Evolutionary conservation across 92 coral and sea anemone species (phyloP), one percentile per base, ranked within the genome.

Genomic region (Actinernus sp.): DNA sequence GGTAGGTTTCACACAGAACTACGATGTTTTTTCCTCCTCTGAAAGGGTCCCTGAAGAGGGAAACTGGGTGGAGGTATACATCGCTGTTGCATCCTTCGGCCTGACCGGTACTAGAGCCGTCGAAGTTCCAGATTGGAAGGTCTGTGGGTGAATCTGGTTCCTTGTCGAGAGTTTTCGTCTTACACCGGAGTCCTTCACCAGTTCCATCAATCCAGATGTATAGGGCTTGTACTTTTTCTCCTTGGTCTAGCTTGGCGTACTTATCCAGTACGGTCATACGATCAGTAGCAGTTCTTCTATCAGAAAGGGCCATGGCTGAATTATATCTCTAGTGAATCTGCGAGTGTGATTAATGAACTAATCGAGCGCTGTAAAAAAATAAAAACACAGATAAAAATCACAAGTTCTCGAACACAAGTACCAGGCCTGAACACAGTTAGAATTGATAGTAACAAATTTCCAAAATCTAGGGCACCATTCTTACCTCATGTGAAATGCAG

Each of bases 111-210:
- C 98, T 93, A 8, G 98, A 93, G 31, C 98, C 98, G 44, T 93
- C 98, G 53, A 93, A 93, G 69, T 93, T 93, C 98, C 98, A 93
- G 22, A 93, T 86, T 1, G 98, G 97, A 12, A 91, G 85, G n/a
- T 93, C 97, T 1, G 47, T 68, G 1, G 81, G 84, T 2, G 3
- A 60, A 0, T 33, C 40, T 18, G 98, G 98, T 49, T 68, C 82
- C 26, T 29, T 46, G 26, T 83, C 65, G 21, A 93, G 31, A 3
- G 98, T 93, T 56, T 76, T 90, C 39, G 98, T 90, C 71, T 93
- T 93, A 65, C 98, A 93, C 8, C 98, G 92, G 21, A 93, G 74
- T 26, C 74, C 78, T 72, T 93, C 98, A 19, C 98, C 98, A 17
- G 87, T 68, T 19, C 98, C 98, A 41, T 93, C 98, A 2, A 93